These are phyloP conservation scores for Rhingia campestris DNA, from an alignment of 2,888 invertebrate species.

Conservation along the genomic window DNA sequence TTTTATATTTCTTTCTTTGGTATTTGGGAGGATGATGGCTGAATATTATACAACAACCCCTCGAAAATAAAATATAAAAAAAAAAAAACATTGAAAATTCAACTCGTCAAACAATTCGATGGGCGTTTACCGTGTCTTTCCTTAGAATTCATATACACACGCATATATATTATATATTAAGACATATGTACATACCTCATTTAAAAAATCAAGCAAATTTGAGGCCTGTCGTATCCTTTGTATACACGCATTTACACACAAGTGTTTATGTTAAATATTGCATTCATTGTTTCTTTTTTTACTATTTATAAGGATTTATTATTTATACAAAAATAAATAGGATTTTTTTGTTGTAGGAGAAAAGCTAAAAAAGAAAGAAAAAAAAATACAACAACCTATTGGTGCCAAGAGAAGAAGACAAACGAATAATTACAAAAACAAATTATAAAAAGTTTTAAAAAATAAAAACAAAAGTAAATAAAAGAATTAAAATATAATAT, in stretches of 20 bases:
- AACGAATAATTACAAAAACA: constrained; percentile 35
- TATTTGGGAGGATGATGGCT: constrained; percentile 20
- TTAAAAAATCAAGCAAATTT: constrained; percentile 10
- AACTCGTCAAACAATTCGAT: constrained; percentile 42
- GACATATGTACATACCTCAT: constrained; percentile 9
- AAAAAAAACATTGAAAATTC: not conserved
- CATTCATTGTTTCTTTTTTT: constrained; percentile 18
- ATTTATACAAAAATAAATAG: not conserved
- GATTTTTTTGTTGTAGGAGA: constrained; percentile 11
- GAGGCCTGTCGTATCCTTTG: constrained; percentile 12
- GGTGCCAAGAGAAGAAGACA: constrained; percentile 45
- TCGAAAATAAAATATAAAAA: constrained; percentile 16
- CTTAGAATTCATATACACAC: constrained; percentile 15
- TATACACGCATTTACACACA: constrained; percentile 21
- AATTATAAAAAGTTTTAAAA: not conserved
- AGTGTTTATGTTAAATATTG: constrained; percentile 33
- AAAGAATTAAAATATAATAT: constrained; percentile 76
- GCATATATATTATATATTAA: not conserved
- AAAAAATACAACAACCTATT: constrained; percentile 55
- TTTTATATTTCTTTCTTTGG: constrained; percentile 13
- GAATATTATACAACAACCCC: constrained; percentile 22
- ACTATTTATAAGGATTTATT: constrained; percentile 18
- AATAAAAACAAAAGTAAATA: constrained; percentile 65
- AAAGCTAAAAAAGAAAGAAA: not conserved
- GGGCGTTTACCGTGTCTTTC: constrained; percentile 54